Evolutionary conservation across 2,888 invertebrate species (phyloP).

Genomic region (Galerucella calmariensis): DNA sequence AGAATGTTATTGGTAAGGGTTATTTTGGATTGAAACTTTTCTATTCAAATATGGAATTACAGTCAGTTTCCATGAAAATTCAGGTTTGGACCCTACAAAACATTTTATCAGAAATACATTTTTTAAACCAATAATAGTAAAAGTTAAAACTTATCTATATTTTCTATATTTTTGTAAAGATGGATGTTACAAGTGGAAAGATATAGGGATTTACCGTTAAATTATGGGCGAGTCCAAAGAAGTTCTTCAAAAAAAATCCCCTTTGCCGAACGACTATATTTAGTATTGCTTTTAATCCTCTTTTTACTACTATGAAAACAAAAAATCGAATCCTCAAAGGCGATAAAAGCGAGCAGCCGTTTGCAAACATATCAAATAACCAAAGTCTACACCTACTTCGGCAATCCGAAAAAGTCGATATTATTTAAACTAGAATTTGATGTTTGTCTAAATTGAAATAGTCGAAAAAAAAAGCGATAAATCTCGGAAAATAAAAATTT

Average conservation of each 20-base stretch:
- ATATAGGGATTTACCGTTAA: background rate
- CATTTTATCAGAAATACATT: no score
- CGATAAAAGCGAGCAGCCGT: constrained; percentile 15
- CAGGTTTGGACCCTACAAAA: no score
- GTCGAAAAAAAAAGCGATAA: constrained; percentile 16
- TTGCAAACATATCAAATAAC: constrained; percentile 10
- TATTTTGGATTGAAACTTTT: no score
- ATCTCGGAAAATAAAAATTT: constrained; percentile 18
- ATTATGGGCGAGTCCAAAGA: background rate
- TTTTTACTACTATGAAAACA: constrained; percentile 9
- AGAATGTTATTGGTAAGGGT: no score
- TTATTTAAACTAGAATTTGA: constrained; percentile 4
- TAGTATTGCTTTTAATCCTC: background rate
- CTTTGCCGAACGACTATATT: background rate
- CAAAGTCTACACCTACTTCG: constrained; percentile 9
- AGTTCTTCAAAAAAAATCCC: background rate
- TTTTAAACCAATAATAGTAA: no score
- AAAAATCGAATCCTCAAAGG: constrained; percentile 12
- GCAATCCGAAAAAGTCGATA: constrained; percentile 17
- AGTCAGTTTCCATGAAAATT: no score
- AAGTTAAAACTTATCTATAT: no score
- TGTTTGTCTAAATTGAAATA: constrained; percentile 18
- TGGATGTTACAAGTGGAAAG: background rate
- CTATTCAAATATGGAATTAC: no score
- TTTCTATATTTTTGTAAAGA: no score